Percentiles rank a stretch among this genome's conserved stretches.
Evolutionary conservation across 2,113 vertebrate genomes (phyloP).

Genomic region (Glaucomys volans): DNA sequence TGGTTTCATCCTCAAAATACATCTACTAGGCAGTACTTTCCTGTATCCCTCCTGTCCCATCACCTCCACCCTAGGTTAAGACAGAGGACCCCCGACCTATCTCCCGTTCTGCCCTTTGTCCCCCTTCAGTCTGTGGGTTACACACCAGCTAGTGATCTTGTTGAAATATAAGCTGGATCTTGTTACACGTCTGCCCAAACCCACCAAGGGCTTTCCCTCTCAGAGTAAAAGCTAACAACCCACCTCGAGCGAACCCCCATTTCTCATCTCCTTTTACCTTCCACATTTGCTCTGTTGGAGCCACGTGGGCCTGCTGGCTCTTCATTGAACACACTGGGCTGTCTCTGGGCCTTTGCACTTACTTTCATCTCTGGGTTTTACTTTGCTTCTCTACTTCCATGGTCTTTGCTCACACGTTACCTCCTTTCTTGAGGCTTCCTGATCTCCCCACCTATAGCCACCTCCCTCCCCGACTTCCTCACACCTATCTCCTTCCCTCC

Average conservation of each 20-base stretch:
- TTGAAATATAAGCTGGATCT: neutral
- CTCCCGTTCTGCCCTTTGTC: neutral
- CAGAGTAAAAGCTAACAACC: neutral
- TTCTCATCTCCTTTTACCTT: neutral
- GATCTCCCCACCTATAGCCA: neutral
- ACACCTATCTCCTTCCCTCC: neutral
- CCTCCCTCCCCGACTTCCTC: neutral
- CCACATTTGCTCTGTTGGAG: neutral
- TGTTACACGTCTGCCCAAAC: neutral
- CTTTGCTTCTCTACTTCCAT: neutral
- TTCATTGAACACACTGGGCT: too few relatives aligned
- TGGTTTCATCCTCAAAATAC: neutral
- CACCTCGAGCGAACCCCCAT: neutral
- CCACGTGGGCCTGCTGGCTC: neutral
- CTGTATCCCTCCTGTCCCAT: accelerated
- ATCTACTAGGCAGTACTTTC: neutral
- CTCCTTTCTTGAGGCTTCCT: neutral
- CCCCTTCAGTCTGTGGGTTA: neutral
- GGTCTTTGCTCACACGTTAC: neutral
- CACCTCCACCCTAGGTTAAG: neutral
- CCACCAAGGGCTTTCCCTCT: neutral
- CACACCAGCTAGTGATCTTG: neutral
- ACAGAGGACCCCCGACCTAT: neutral
- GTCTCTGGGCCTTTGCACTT: neutral
- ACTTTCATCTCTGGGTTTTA: neutral